Conservation (phyloP, 1,140 invertebrate species). For the Adelges cooleyi region DNA sequence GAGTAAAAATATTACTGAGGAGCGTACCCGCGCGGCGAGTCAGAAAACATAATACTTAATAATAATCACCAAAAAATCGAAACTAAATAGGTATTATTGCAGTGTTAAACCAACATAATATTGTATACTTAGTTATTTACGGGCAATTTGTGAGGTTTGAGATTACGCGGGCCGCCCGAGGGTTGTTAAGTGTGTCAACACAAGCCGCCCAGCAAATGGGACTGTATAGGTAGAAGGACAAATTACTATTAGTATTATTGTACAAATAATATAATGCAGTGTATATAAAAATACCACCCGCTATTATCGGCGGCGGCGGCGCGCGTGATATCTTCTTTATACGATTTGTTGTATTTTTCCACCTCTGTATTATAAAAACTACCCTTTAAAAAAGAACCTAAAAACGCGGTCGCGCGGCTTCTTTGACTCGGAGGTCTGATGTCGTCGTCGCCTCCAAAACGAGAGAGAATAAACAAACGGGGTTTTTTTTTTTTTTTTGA, state of each 20-base stretch:
- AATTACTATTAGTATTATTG: too few relatives aligned
- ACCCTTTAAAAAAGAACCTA: constrained; percentile 8
- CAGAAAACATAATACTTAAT: too few relatives aligned
- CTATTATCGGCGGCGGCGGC: constrained; percentile 1
- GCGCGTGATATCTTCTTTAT: constrained; percentile 11
- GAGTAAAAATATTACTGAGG: too few relatives aligned
- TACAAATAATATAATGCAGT: constrained; percentile 8
- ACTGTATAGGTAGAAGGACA: not conserved
- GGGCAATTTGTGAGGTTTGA: constrained; percentile 5
- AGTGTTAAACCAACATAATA: too few relatives aligned
- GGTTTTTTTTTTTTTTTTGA: too few relatives aligned
- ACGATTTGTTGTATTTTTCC: not conserved
- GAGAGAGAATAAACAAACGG: too few relatives aligned
- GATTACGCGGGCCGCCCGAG: not conserved
- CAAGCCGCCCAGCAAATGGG: not conserved
- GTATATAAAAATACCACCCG: constrained; percentile 5
- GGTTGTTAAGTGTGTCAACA: constrained; percentile 12
- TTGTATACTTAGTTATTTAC: too few relatives aligned
- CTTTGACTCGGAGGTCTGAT: constrained; percentile 5
- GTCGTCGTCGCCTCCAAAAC: too few relatives aligned
- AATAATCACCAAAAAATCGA: too few relatives aligned
- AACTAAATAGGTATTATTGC: too few relatives aligned
- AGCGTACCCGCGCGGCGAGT: too few relatives aligned
- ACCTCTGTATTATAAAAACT: constrained; percentile 5
- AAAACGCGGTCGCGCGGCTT: constrained; percentile 1